Evolutionary conservation across 2,888 invertebrate species (phyloP).

Genomic region (Aelia acuminata): DNA sequence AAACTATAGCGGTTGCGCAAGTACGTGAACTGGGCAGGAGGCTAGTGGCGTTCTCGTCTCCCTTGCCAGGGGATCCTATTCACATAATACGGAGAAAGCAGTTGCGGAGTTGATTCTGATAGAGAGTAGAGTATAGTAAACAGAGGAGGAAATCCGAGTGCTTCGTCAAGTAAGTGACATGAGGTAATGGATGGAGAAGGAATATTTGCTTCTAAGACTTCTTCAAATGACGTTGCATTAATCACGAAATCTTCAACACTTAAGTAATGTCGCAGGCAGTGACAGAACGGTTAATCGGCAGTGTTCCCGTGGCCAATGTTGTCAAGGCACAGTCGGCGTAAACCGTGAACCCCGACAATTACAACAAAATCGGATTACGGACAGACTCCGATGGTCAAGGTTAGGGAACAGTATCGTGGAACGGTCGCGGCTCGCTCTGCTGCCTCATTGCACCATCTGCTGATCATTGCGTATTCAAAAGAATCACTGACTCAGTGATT

Average conservation of each 20-base stretch:
- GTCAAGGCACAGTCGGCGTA: neutral
- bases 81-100: conserved; percentile 37
- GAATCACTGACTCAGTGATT: neutral
- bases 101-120: neutral
- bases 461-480: conserved; percentile 30
- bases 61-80: conserved; percentile 30
- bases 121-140: neutral
- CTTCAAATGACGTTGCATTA: no score
- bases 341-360: conserved; percentile 17
- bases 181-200: neutral
- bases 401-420: conserved; percentile 4
- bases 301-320: neutral
- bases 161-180: neutral
- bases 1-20: conserved; percentile 39
- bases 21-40: neutral
- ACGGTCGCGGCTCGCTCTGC: neutral
- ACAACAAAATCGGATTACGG: neutral
- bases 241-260: neutral
- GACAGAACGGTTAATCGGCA: neutral
- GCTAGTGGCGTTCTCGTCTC: neutral
- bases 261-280: neutral
- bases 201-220: neutral
- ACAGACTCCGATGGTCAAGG: neutral
- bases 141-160: neutral
- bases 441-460: neutral